phyloP scores from a whole-genome alignment of 2,888 invertebrate species.

The Cephus pygmeus region DNA sequence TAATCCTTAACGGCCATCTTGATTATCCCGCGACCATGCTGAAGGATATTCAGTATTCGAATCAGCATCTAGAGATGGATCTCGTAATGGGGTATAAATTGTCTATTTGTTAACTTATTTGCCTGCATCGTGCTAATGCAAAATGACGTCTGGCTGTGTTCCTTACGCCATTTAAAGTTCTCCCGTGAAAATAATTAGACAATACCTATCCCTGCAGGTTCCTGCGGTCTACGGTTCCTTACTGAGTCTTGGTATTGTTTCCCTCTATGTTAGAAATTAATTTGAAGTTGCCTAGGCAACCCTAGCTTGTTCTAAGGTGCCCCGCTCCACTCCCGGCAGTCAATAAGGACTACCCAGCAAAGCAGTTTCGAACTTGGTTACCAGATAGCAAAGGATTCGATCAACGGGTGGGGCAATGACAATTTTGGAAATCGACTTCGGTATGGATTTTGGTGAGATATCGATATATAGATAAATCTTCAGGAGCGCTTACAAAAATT shows the following conservation, averaged over 20 bases:
- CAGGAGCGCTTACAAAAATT: rapidly evolving
- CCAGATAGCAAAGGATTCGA: constrained; percentile 9
- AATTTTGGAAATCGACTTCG: neutral
- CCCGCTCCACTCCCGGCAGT: constrained; percentile 49
- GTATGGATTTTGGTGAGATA: no score
- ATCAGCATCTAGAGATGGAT: neutral
- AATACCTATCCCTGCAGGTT: constrained; percentile 19
- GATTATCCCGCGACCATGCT: neutral
- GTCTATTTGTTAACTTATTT: neutral
- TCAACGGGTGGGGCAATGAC: neutral
- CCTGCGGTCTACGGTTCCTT: constrained; percentile 10
- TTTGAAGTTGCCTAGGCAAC: constrained; percentile 59
- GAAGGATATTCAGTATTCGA: neutral
- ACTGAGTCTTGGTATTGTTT: constrained; percentile 44
- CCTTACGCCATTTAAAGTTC: constrained; percentile 30
- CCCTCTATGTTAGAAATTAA: constrained; percentile 57
- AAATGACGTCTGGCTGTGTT: neutral
- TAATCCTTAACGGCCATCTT: neutral
- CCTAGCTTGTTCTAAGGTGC: constrained; percentile 38
- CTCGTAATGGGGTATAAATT: neutral
- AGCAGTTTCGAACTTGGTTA: constrained; percentile 56
- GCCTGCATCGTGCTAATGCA: neutral
- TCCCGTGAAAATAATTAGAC: constrained; percentile 43
- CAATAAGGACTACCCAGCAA: constrained; percentile 59
- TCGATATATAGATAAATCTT: neutral